Evolutionary conservation across 2,888 invertebrate genomes (phyloP), one percentile per base, ranked within the genome.

Genomic region (Harmothoe impar): DNA sequence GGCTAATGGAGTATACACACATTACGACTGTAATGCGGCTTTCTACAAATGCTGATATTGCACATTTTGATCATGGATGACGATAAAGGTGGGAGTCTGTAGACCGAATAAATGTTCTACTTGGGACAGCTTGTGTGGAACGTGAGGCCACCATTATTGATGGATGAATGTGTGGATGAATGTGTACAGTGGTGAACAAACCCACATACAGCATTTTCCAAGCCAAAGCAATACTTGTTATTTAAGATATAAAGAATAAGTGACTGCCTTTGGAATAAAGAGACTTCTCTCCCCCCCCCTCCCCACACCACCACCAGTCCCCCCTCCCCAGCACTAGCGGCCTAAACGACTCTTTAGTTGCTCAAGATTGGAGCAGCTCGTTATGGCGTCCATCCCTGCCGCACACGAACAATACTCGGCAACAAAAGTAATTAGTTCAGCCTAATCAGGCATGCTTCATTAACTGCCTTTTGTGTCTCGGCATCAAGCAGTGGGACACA

Each of bases 401-500:
- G 62, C 62, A n/a, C 62, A n/a, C 62, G 25, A 62, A 62, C 62
- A 62, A 62, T 62, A 43, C 62, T 62, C 62, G 62, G 25, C 5
- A n/a, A 72, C 72, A 72, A 25, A 15, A 72, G 29, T 72, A 72
- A 72, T 72, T 72, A 72, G 72, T 72, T 72, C 5, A 72, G 72
- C 72, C 31, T 72, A 72, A 72, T 72, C 72, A 72, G 72, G 72
- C 72, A 72, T 72, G 72, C 72, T 72, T 72, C 72, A 72, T 72
- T 72, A 72, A 72, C 72, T 29, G 72, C 72, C 72, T 72, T 62
- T 62, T 72, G 72, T 72, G 0, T 72, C 29, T 29, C 29, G 25
- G 25, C 72, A 62, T 20, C 72, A 5, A 3, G 20, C 29, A 25
- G n/a, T 29, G 72, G 72, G 15, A 29, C 72, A 29, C 72, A n/a